Evolutionary conservation across 92 coral and sea anemone species (phyloP), one percentile per base, ranked within the genome.

Genomic region (Parazoanthus darwini): DNA sequence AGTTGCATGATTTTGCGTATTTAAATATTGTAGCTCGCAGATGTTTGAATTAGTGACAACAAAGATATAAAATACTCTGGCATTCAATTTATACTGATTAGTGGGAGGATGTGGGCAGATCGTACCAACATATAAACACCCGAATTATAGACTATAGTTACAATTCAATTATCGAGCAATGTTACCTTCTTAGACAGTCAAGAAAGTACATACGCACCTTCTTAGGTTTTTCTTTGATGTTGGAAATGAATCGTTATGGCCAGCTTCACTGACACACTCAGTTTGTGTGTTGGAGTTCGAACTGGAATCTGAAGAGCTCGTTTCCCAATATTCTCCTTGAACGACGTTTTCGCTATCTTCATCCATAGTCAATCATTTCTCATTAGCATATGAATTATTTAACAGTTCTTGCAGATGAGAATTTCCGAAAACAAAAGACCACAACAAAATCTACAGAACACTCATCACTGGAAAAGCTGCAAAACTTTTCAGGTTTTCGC

Each of bases 171-270:
- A 20, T 20, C 6, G 6, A 3, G 26, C 25, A 63, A 4, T 16
- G 25, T 26, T 63, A 63, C 70, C 70, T 63, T 23, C 70, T 63
- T 63, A 63, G 22, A 63, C 25, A 63, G 26, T 23, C 26, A 22
- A 18, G 0, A 56, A 63, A 1, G 9, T 37, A 48, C 46, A 46
- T 37, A 78, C 82, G 22, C 82, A 79, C 82, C 82, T 79, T 18
- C 82, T 43, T 23, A 79, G 67, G 68, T 79, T 79, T 54, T 51
- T 79, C 43, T 66, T 79, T n/a, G 82, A 79, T 18, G 36, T 18
- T 54, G 63, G 65, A 25, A 79, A 46, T 7, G 10, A 23, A 29
- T 79, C 68, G 67, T 25, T 63, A 3, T 26, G 48, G 80, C n/a
- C 50, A 39, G 80, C 42, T 39, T 39, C 20, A 18, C 80, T 39